These are phyloP conservation scores for Mythimna pallens DNA, from an alignment of 2,888 invertebrate genomes.

Conservation along the genomic window DNA sequence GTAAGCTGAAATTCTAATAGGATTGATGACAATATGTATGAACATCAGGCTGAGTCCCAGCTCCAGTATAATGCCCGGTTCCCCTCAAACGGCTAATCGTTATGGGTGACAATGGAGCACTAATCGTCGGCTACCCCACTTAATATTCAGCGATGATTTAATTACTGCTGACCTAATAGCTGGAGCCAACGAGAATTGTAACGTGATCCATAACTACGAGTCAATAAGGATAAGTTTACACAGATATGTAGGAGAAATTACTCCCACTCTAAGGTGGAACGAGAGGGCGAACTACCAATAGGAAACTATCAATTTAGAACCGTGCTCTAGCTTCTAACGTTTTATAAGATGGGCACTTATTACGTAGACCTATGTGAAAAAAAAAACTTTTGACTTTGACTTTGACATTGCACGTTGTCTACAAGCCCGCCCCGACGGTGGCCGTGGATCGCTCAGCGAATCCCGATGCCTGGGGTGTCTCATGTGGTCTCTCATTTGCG, in stretches of 20 bases:
- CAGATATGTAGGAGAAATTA: background rate
- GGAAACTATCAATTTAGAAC: no score
- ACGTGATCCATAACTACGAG: background rate
- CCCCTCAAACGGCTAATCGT: background rate
- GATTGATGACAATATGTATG: background rate
- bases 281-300: no score
- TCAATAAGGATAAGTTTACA: background rate
- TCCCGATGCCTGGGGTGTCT: no score
- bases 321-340: no score
- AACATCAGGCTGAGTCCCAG: background rate
- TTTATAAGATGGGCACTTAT: no score
- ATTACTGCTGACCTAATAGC: background rate
- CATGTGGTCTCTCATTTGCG: no score
- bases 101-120: background rate
- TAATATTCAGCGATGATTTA: conserved; percentile 9
- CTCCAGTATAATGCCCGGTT: background rate
- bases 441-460: no score
- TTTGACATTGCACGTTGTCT: no score
- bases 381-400: no score
- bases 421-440: no score
- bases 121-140: background rate
- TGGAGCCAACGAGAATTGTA: background rate
- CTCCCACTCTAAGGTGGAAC: no score
- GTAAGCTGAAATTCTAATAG: background rate
- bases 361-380: no score